phyloP scores from a whole-genome alignment of 1,140 invertebrate species.

The Zeugodacus cucurbitae region DNA sequence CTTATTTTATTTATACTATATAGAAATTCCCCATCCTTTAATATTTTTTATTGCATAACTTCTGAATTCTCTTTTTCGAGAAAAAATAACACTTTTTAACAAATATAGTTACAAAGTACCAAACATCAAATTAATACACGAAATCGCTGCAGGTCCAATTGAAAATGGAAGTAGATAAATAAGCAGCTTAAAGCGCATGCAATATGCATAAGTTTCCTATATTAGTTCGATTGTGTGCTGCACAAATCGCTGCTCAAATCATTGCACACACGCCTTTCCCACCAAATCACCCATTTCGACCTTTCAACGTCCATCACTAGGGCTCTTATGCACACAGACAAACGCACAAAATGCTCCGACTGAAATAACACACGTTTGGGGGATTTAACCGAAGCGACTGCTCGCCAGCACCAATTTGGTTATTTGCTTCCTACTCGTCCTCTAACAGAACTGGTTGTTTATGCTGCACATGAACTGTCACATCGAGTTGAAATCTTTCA shows the following conservation, averaged over 20 bases:
- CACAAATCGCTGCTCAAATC: not conserved
- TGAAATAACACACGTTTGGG: not conserved
- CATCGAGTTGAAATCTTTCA: conserved; percentile 13
- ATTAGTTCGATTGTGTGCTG: not conserved
- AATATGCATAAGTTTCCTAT: not conserved
- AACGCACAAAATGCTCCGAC: not conserved
- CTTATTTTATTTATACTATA: too few species aligned
- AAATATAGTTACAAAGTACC: not conserved
- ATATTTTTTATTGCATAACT: too few species aligned
- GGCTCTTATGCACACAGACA: not conserved
- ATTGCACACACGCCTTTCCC: not conserved
- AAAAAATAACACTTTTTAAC: too few species aligned
- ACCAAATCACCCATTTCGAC: not conserved
- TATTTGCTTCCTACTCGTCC: not conserved
- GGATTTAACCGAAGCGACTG: not conserved
- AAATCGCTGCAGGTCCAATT: not conserved
- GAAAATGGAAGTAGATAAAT: not conserved
- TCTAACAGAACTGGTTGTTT: not conserved
- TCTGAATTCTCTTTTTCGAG: too few species aligned
- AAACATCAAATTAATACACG: not conserved
- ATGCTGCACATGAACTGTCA: not conserved
- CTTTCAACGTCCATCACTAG: not conserved
- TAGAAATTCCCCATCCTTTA: too few species aligned
- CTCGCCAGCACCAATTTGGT: not conserved
- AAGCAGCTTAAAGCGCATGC: not conserved